Base-by-base conservation (phyloP, 2,797 vertebrate genomes). In the Amblyraja radiata region DNA sequence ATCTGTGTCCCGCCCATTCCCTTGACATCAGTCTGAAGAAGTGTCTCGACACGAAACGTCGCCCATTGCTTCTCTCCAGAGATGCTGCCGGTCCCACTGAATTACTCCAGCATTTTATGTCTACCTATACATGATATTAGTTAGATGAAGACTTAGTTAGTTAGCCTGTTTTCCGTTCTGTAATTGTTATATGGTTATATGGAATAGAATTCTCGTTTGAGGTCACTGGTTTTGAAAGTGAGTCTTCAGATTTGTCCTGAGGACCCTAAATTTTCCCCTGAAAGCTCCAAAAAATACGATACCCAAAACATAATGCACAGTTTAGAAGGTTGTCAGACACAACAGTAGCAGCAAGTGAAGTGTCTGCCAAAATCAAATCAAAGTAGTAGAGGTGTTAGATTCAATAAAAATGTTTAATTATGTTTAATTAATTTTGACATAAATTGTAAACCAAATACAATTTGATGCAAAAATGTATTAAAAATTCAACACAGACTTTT, bases 281-380 rank as follows among this genome's bases (percentile, higher is more conserved):
- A 98, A 95, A 81, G 95, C 94, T 88, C 97, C 95, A 2, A 97
- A 97, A 95, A 97, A 97, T 93, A 97, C 93, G 36, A 97, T 97
- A 93, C 98, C 96, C 78, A 94, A 95, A 58, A 97, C 94, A 46
- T 97, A 98, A 95, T 97, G 98, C 46, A 98, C 95, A 0, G 96
- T 95, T 94, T 98, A 98, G 96, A 98, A 98, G 94, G 97, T 96
- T 94, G 96, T 93, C 95, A 96, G 95, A 95, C 97, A 97, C 95
- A 97, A 95, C 93, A 98, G 93, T 95, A 98, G 95, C 93, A 97
- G 98, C 95, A 97, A 95, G 93, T 98, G 95, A 94, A 98, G 95
- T 36, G 96, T 96, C 97, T 98, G 95, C 6, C 13, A 91, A 86
- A 93, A 83, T 7, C 93, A 93, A 93, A 93, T 58, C 94, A 92